Percentiles rank a stretch among this genome's conserved stretches.
Conservation (phyloP, 2,113 vertebrate species). For the Apodemus speciosus region DNA sequence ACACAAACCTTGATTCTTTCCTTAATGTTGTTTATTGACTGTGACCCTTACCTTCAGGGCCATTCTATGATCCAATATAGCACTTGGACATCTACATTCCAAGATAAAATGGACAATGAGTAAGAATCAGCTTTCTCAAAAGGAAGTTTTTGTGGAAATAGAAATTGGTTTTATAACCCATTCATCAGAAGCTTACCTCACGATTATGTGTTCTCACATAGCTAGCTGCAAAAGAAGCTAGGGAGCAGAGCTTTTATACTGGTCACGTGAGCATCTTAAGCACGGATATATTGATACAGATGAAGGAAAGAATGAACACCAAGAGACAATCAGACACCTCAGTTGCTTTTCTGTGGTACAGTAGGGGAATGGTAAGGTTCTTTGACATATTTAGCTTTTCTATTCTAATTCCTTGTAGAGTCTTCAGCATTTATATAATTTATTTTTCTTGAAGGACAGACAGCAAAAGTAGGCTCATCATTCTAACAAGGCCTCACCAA, state of each 20-base stretch:
- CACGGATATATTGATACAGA: neutral
- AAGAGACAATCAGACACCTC: neutral
- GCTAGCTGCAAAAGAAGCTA: neutral
- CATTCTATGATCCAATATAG: neutral
- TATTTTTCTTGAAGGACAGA: conserved; percentile 40
- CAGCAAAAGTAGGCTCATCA: neutral
- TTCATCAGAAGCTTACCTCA: neutral
- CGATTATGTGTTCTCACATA: neutral
- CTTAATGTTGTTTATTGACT: neutral
- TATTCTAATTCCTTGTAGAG: conserved; percentile 32
- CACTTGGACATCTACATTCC: neutral
- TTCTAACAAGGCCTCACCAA: conserved; percentile 13
- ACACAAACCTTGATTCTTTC: neutral
- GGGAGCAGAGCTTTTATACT: neutral
- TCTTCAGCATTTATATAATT: neutral
- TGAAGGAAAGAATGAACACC: neutral
- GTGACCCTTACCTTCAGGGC: neutral
- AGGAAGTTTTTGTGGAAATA: neutral
- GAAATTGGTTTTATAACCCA: neutral
- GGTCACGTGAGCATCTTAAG: neutral
- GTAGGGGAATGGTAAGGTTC: neutral
- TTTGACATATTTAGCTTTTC: conserved; percentile 21
- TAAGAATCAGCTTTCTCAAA: conserved; percentile 11
- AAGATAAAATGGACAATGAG: neutral
- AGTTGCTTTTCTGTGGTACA: neutral